Evolutionary conservation across 2,113 vertebrate genomes (phyloP).

Genomic region (Telmatochromis brachygnathus): DNA sequence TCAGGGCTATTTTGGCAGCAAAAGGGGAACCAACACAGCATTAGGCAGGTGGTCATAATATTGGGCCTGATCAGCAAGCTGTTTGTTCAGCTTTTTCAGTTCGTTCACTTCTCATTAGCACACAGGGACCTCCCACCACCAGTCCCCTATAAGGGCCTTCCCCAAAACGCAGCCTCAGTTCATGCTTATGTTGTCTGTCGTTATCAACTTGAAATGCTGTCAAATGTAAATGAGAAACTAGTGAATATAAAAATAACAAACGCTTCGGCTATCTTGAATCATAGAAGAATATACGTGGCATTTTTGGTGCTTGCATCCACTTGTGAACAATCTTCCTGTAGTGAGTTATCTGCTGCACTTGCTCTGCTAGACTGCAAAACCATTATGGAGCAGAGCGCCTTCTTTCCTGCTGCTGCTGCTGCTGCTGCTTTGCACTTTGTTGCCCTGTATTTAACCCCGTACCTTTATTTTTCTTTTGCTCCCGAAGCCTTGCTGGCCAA

Average conservation of each 20-base stretch:
- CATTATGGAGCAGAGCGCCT: not conserved
- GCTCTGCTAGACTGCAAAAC: not conserved
- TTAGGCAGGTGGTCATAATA: not conserved
- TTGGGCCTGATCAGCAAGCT: not conserved
- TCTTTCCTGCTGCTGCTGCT: not conserved
- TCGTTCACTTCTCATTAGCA: not conserved
- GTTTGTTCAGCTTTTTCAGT: not conserved
- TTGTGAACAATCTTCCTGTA: not conserved
- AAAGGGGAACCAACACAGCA: not conserved
- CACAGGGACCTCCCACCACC: not conserved
- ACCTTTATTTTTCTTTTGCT: too few relatives aligned
- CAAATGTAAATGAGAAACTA: not conserved
- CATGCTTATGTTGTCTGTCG: not conserved
- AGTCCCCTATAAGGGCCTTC: not conserved
- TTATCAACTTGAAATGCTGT: not conserved
- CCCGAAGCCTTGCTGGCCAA: conserved; percentile 51
- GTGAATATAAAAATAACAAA: not conserved
- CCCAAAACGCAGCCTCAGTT: not conserved
- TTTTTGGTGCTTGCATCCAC: not conserved
- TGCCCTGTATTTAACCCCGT: not conserved
- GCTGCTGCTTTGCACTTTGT: not conserved
- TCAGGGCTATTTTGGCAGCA: not conserved
- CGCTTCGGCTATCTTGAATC: not conserved
- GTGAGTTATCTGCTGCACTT: not conserved
- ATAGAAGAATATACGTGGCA: not conserved